Evolutionary conservation across 1,140 invertebrate genomes (phyloP).

Genomic region (Monochamus saltuarius): DNA sequence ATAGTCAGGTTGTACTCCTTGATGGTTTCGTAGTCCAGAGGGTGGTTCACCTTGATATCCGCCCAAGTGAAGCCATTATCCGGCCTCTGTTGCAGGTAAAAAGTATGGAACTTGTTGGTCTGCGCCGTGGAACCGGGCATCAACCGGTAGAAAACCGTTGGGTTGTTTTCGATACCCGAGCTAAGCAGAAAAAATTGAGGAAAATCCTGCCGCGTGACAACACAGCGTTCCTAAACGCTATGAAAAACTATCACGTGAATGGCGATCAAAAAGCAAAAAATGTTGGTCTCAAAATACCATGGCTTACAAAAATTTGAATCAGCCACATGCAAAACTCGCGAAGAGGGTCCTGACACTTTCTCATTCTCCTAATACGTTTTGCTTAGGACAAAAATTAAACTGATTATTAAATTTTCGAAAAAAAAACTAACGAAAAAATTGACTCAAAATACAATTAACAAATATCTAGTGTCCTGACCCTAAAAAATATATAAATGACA

Average conservation of each 20-base stretch:
- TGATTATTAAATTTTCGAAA: background rate
- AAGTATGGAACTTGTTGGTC: slow-evolving; percentile 93
- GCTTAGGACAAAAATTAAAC: background rate
- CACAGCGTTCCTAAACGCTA: slow-evolving; percentile 16
- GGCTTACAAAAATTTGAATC: slow-evolving; percentile 51
- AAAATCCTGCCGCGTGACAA: slow-evolving; percentile 4
- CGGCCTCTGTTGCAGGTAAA: slow-evolving; percentile 89
- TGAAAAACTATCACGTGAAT: slow-evolving; percentile 38
- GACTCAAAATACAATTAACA: background rate
- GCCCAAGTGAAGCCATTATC: slow-evolving; percentile 91
- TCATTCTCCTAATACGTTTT: background rate
- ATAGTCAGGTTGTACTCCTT: slow-evolving; percentile 96
- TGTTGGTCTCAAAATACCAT: slow-evolving; percentile 39
- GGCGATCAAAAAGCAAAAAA: slow-evolving; percentile 46
- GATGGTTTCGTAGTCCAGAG: slow-evolving; percentile 91
- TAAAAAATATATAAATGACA: slow-evolving; percentile 25
- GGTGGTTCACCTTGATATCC: slow-evolving; percentile 94
- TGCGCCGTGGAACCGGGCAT: slow-evolving; percentile 94
- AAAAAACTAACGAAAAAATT: background rate
- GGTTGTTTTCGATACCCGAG: slow-evolving; percentile 94
- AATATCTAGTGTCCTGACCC: slow-evolving; percentile 11
- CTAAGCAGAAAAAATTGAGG: slow-evolving; percentile 58
- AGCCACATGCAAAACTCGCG: slow-evolving; percentile 49
- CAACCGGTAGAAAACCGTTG: slow-evolving; percentile 90
- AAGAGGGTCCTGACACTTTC: slow-evolving; percentile 7